Evolutionary conservation across 1,140 invertebrate genomes (phyloP), one percentile per base, ranked within the genome.

Genomic region (Chironomus tepperi): DNA sequence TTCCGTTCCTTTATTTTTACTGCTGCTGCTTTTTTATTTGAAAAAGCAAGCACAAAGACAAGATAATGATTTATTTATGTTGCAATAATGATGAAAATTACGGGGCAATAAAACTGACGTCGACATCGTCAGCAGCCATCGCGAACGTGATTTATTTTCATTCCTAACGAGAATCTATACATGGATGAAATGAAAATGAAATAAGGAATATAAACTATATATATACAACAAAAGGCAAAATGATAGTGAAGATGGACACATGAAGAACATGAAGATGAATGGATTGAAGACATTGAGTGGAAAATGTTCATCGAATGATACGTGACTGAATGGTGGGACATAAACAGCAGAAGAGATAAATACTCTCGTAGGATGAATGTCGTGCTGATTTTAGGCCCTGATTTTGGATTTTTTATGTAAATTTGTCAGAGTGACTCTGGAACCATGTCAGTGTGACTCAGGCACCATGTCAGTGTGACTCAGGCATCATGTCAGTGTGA

Each of bases 61-160:
- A 47, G 43, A 47, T 47, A 47, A 47, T 47, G 43, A 47, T 47
- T 47, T 47, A 47, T 47, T 47, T 47, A 47, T 47, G 43, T 47
- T 47, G 43, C 43, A 47, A 47, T 47, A 47, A 47, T 47, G 43
- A 47, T 47, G 43, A 47, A 47, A 47, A 47, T 47, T 47, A 47
- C 43, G 43, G 43, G 15, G 43, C 43, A 47, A 47, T 47, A 47
- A 47, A 47, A 47, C 43, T 47, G 43, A 47, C 43, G 43, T 47
- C 43, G 43, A 47, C 43, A 47, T 47, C 43, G 43, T 47, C 43
- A 47, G 43, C 43, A 47, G 43, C 43, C 43, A 47, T 47, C 43
- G 43, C 43, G 43, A 47, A 47, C 43, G 43, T 47, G 43, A 47
- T 47, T 47, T 47, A 47, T 47, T 47, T 47, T 47, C 43, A 47